Base-by-base conservation (phyloP, 2,113 vertebrate genomes). In the Thamnophis sirtalis region DNA sequence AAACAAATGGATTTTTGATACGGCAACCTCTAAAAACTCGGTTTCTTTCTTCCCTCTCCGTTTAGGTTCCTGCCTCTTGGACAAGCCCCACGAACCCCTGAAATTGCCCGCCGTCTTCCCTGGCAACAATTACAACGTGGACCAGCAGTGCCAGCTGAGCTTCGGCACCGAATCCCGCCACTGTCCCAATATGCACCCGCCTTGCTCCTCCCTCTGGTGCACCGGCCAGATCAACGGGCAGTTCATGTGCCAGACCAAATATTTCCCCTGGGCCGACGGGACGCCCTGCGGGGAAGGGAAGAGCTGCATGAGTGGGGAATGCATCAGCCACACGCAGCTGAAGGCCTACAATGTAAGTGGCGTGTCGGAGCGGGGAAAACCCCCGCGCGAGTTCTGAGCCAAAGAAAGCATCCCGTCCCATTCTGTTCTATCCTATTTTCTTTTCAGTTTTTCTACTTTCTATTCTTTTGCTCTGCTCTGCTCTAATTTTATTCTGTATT, bases 181-280 rank as follows among this genome's bases (percentile, higher is more conserved):
- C 90, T 98, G 98, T 26, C 96, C 97, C 0, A 95, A 97, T 87
- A 89, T 92, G 89, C 97, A 95, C 0, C 96, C 96, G 0, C 96
- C 97, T 49, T 98, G 98, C 15, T 90, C 97, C 1, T 93, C 96
- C 6, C 96, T 98, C 24, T 98, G 98, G 98, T 98, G 98, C 92
- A 97, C 97, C 0, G 97, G 97, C 26, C 96, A 89, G 10, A 93
- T 88, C 53, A 96, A 96, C 0, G 97, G 97, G 22, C 97, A 97
- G 0, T 92, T 96, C 60, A 96, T 98, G 94, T 98, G 98, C 93
- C 98, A 98, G 91, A 98, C 97, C 0, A 97, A 98, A 93, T 97
- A 97, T 1, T 97, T 97, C 0, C 97, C 97, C 1, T 98, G 98
- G 98, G 98, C 98, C 0, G 97, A 98, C 0, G 98, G 98, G 49